Conservation (phyloP, 2,113 vertebrate species). For the Cynoglossus semilaevis region DNA sequence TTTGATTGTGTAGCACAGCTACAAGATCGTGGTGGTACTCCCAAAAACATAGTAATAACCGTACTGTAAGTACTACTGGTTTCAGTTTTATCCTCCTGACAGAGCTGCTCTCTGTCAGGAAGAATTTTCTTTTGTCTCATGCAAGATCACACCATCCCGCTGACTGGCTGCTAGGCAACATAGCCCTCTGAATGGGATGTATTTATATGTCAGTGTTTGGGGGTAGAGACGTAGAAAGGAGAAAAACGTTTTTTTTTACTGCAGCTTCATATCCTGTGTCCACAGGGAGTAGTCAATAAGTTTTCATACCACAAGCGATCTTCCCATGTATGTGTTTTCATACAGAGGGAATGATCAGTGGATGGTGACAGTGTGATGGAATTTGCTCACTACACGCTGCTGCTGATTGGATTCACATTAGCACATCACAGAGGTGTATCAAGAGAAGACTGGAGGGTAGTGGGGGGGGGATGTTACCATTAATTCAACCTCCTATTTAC, state of each 20-base stretch:
- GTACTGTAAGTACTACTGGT: background rate
- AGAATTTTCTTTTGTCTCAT: constrained; percentile 44
- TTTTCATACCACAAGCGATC: background rate
- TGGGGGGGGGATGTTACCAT: no score
- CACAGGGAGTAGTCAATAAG: constrained; percentile 14
- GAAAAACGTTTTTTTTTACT: constrained; percentile 39
- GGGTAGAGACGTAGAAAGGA: constrained; percentile 42
- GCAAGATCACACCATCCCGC: constrained; percentile 64
- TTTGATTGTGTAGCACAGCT: no score
- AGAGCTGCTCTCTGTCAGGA: constrained; percentile 36
- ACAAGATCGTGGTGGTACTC: no score
- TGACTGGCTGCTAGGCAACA: constrained; percentile 73
- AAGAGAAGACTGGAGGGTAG: no score
- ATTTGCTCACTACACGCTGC: background rate
- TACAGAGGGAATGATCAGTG: no score
- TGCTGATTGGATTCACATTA: background rate
- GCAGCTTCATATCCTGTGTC: constrained; percentile 25
- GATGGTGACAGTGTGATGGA: no score
- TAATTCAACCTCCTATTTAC: no score
- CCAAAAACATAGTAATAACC: no score
- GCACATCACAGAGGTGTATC: no score
- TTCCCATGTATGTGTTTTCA: background rate
- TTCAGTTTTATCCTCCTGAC: constrained; percentile 21
- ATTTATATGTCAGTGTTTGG: constrained; percentile 66
- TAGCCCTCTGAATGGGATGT: constrained; percentile 62